Evolutionary conservation across 2,113 vertebrate species (phyloP), one percentile per base, ranked within the genome.

Genomic region (Cyprinodon tularosa): DNA sequence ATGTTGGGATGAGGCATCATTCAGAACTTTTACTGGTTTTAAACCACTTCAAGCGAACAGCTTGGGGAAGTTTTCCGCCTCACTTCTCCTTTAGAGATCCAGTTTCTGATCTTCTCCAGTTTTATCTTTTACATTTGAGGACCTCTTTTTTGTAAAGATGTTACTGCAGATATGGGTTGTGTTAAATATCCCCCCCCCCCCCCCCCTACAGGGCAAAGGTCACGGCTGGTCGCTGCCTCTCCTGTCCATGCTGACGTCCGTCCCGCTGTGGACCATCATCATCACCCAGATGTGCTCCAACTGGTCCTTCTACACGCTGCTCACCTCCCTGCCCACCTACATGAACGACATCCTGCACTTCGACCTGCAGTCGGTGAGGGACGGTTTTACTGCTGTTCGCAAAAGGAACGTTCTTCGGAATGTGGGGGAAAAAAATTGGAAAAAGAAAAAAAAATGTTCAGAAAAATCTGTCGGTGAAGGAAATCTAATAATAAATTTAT

Each of bases 211-310:
- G 95, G 94, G 88, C 2, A 84, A 74, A 15, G 88, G 90, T 71
- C 92, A 94, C 12, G 90, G 92, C 85, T 89, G 85, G 90, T 90
- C 89, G 6, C 38, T 96, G 20, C 96, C 96, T 0, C 2, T 95
- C 40, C 17, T 84, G 39, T 66, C 91, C 60, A 94, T 96, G 90
- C 0, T 91, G 40, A 82, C 86, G 42, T 96, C 95, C 0, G 83
- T 90, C 29, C 95, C 94, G 3, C 78, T 96, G 57, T 96, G 95
- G 96, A 91, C 94, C 13, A 95, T 96, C 75, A 90, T 93, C 61
- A 0, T 96, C 15, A 50, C 89, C 38, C 89, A 77, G 86, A 95
- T 96, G 91, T 95, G 94, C 64, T 66, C 78, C 0, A 93, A 94
- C 90, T 96, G 95, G 95, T 66, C 92, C 8, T 94, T 89, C 83